These are phyloP conservation scores for Pipistrellus pygmaeus DNA, from an alignment of 2,797 vertebrate species.

Conservation along the genomic window DNA sequence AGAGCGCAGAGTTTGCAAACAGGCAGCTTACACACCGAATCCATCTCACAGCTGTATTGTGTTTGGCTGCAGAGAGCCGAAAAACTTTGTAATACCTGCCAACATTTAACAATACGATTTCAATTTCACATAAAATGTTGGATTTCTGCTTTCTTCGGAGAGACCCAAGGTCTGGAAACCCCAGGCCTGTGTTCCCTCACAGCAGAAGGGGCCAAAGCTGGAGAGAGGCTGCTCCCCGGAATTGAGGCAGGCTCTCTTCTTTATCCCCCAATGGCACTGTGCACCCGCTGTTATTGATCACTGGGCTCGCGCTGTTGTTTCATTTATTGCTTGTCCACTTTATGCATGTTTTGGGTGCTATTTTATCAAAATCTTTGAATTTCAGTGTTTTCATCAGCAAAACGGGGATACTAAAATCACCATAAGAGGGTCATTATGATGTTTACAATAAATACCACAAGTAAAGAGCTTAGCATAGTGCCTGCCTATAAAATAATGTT, in stretches of 20 bases:
- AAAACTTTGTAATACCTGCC: constrained; percentile 73
- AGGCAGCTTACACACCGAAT: neutral
- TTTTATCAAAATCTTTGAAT: constrained; percentile 46
- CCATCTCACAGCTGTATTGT: constrained; percentile 78
- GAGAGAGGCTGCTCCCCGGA: neutral
- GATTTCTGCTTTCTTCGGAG: constrained; percentile 58
- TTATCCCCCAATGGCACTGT: neutral
- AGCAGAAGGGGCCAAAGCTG: neutral
- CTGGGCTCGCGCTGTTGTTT: neutral
- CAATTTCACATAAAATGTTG: constrained; percentile 67
- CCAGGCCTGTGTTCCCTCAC: neutral
- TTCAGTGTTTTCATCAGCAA: neutral
- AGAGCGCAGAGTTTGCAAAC: constrained; percentile 59
- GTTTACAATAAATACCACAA: neutral
- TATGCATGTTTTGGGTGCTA: neutral
- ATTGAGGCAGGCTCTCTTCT: neutral
- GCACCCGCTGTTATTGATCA: neutral
- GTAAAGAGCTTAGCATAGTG: neutral
- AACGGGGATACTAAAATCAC: neutral
- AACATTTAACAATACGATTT: constrained; percentile 72
- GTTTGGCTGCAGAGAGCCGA: constrained; percentile 76
- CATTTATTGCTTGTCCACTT: neutral
- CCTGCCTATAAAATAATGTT: neutral
- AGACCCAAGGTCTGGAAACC: neutral
- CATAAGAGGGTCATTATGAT: neutral